phyloP scores from a whole-genome alignment of 2,797 vertebrate genomes.

The Gobionotothen gibberifrons region DNA sequence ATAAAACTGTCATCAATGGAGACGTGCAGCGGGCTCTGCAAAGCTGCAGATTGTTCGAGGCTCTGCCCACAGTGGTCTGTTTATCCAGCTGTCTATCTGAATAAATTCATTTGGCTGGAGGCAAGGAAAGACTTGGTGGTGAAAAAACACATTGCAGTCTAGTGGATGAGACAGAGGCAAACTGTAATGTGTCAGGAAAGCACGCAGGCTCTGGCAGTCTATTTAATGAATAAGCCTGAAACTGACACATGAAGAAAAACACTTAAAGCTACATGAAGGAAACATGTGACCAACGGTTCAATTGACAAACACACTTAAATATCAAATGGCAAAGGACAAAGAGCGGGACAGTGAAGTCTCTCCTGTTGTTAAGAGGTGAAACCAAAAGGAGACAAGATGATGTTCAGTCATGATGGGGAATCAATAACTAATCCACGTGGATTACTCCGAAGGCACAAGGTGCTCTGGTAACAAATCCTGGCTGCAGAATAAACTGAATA shows the following conservation, averaged over 20 bases:
- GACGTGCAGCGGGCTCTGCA: conserved; percentile 34
- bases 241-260: conserved; percentile 18
- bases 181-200: conserved; percentile 51
- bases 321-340: conserved; percentile 19
- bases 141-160: conserved; percentile 40
- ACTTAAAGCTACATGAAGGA: conserved; percentile 28
- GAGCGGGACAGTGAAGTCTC: conserved; percentile 28
- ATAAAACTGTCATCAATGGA: conserved; percentile 53
- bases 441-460: conserved; percentile 64
- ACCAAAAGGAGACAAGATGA: conserved; percentile 57
- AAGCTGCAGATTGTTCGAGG: conserved; percentile 41
- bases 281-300: background rate
- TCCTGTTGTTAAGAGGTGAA: conserved; percentile 57
- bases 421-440: conserved; percentile 71
- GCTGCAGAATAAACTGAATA: background rate
- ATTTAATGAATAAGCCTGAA: conserved; percentile 47
- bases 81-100: conserved; percentile 79
- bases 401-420: conserved; percentile 64
- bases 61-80: conserved; percentile 65
- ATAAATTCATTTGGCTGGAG: conserved; percentile 70
- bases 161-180: conserved; percentile 49
- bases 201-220: background rate
- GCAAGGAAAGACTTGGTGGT: conserved; percentile 43
- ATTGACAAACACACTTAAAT: background rate
- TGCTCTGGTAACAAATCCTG: conserved; percentile 40